Conservation (phyloP, 2,888 invertebrate species). For the Leucoptera coffeella region DNA sequence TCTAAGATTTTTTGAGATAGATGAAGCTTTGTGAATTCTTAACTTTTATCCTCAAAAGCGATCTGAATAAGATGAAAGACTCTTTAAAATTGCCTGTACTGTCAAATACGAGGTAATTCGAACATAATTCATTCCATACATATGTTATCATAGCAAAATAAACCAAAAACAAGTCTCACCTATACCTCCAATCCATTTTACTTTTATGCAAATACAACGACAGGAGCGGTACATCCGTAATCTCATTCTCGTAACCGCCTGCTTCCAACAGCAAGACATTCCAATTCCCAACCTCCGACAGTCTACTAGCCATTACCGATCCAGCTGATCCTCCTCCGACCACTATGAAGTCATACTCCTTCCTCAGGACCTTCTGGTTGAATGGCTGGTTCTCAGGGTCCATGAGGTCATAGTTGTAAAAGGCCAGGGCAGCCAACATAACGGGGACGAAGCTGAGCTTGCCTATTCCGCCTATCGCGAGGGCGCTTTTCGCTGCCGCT, state of each 20-base stretch:
- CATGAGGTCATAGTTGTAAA: conserved; percentile 78
- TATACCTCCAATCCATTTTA: conserved; percentile 86
- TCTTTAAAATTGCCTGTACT: too few relatives aligned
- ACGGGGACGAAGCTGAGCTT: conserved; percentile 70
- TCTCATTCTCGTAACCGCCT: conserved; percentile 82
- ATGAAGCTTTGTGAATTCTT: too few relatives aligned
- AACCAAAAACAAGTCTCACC: conserved; percentile 26
- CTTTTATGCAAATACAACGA: conserved; percentile 85
- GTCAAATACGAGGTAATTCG: too few relatives aligned
- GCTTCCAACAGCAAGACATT: conserved; percentile 76
- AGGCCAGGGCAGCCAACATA: conserved; percentile 69
- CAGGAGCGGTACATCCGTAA: conserved; percentile 80
- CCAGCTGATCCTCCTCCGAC: conserved; percentile 84
- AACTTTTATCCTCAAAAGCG: too few relatives aligned
- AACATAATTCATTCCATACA: too few relatives aligned
- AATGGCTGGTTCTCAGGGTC: conserved; percentile 80
- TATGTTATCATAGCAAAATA: neutral
- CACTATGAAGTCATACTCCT: conserved; percentile 76
- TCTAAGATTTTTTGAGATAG: too few relatives aligned
- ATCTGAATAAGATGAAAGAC: too few relatives aligned
- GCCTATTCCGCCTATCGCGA: conserved; percentile 63
- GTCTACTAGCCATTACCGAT: conserved; percentile 72
- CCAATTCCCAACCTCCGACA: conserved; percentile 73
- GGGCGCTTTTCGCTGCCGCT: conserved; percentile 65
- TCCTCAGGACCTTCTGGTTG: conserved; percentile 56